Evolutionary conservation across 2,113 vertebrate genomes (phyloP).

Genomic region (Sclerurus mexicanus): DNA sequence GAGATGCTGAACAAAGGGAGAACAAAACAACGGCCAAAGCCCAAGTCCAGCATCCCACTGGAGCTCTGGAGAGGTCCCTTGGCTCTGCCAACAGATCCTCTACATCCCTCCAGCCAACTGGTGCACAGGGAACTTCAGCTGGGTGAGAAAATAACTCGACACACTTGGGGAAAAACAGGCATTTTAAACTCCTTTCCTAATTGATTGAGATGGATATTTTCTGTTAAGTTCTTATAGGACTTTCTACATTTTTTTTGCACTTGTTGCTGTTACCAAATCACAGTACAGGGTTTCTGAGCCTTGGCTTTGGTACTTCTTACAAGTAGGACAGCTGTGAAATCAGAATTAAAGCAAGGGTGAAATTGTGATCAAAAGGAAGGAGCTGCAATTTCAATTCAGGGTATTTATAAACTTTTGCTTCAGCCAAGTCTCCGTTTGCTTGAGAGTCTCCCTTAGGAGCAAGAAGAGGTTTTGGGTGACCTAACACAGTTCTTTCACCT

Average conservation of each 20-base stretch:
- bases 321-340: neutral
- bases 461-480: neutral
- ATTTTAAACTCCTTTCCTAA: neutral
- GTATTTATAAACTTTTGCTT: neutral
- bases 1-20: neutral
- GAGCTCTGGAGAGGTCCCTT: neutral
- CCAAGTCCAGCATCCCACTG: neutral
- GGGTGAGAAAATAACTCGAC: neutral
- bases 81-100: neutral
- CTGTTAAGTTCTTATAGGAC: neutral
- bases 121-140: neutral
- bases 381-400: neutral
- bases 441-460: neutral
- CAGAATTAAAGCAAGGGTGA: neutral
- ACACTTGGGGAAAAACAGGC: fast-evolving
- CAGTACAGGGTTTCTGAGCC: neutral
- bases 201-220: neutral
- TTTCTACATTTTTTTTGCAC: neutral
- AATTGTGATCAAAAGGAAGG: neutral
- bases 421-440: neutral
- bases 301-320: neutral
- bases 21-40: neutral
- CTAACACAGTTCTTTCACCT: neutral
- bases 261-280: neutral
- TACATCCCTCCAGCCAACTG: neutral